A percentile compares a stretch with the other conserved stretches of the same genome.
phyloP scores from a whole-genome alignment of 2,797 vertebrate species.

The Sciurus carolinensis region DNA sequence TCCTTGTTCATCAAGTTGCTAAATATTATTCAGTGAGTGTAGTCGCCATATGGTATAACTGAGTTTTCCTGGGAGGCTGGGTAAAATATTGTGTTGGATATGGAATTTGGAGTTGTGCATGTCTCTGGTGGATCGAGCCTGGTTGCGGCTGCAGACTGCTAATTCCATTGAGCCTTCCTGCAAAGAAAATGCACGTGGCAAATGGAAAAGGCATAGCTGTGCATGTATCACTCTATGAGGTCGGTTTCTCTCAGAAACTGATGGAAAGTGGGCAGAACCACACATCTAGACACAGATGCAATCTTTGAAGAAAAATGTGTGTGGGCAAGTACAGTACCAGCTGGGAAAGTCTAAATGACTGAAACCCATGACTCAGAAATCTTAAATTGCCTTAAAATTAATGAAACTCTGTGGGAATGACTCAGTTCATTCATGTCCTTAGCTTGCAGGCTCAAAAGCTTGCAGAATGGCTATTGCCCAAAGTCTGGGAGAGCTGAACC shows the following conservation, averaged over 20 bases:
- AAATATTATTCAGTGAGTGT: conserved; percentile 87
- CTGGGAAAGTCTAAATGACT: conserved; percentile 87
- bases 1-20: conserved; percentile 88
- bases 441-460: conserved; percentile 69
- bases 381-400: conserved; percentile 89
- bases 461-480: conserved; percentile 34
- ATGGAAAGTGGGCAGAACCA: conserved; percentile 64
- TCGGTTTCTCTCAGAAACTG: conserved; percentile 30
- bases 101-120: conserved; percentile 38
- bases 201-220: neutral
- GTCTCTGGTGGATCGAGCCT: neutral
- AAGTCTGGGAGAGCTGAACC: neutral
- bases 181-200: neutral
- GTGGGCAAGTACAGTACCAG: conserved; percentile 88
- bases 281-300: conserved; percentile 81
- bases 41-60: conserved; percentile 81
- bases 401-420: conserved; percentile 87
- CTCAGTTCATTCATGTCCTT: conserved; percentile 89
- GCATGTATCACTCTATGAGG: neutral
- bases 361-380: conserved; percentile 91
- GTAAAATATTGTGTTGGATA: conserved; percentile 42
- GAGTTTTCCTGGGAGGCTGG: conserved; percentile 68
- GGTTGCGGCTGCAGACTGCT: neutral
- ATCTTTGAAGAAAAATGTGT: conserved; percentile 86
- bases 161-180: neutral